Evolutionary conservation across 2,113 vertebrate species (phyloP).

Genomic region (Oplegnathus fasciatus): DNA sequence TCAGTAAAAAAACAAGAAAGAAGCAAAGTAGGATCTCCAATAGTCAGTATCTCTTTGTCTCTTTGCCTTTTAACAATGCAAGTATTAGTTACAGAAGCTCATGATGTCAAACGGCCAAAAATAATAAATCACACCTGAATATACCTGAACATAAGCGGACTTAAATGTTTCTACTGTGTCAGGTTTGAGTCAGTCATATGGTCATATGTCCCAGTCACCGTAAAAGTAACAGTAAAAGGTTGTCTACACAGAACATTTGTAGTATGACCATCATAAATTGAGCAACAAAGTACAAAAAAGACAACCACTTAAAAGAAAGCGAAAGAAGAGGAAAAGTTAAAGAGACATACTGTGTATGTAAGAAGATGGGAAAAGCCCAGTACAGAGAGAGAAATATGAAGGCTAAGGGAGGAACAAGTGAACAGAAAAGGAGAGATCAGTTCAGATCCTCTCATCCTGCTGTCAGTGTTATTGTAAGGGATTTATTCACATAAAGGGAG

Average conservation of each 20-base stretch:
- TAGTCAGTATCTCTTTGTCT: too few relatives aligned
- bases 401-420: background rate
- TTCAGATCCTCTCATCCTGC: constrained; percentile 24
- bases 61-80: too few relatives aligned
- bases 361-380: background rate
- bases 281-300: background rate
- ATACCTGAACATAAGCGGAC: background rate
- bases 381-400: background rate
- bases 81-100: too few relatives aligned
- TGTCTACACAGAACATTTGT: background rate
- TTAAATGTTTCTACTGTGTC: too few relatives aligned
- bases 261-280: background rate
- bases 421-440: constrained; percentile 28
- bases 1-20: too few relatives aligned
- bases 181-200: background rate
- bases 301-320: too few relatives aligned
- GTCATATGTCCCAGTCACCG: background rate
- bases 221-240: too few relatives aligned
- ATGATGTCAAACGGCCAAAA: too few relatives aligned
- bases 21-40: too few relatives aligned
- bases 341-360: background rate
- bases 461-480: constrained; percentile 45
- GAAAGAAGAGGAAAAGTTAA: background rate
- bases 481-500: constrained; percentile 48
- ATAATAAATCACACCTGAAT: too few relatives aligned